Conservation (phyloP, 1,140 invertebrate species). For the Cherax quadricarinatus region DNA sequence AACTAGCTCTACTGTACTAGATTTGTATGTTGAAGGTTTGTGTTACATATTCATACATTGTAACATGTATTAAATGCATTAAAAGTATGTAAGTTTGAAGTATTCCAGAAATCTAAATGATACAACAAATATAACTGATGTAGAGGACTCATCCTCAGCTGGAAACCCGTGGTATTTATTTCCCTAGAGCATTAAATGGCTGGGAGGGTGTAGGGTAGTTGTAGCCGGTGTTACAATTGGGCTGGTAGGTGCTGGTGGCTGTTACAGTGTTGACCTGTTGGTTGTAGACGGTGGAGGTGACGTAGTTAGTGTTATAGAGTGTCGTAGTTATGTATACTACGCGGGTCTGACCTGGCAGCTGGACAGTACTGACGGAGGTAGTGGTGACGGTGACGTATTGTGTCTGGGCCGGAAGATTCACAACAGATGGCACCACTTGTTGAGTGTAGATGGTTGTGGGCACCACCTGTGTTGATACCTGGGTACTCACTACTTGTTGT, state of each 20-base stretch:
- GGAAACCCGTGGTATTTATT: no score
- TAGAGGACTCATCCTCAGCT: no score
- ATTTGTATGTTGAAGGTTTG: no score
- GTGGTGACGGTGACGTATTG: slow-evolving; percentile 42
- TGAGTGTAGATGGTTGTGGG: slow-evolving; percentile 55
- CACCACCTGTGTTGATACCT: slow-evolving; percentile 58
- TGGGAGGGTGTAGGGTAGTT: slow-evolving; percentile 37
- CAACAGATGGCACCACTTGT: slow-evolving; percentile 31
- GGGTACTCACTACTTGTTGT: slow-evolving; percentile 46
- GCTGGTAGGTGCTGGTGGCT: slow-evolving; percentile 40
- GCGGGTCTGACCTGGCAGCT: slow-evolving; percentile 40
- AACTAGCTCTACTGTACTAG: no score
- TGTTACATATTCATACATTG: no score
- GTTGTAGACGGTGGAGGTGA: slow-evolving; percentile 48
- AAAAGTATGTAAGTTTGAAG: no score
- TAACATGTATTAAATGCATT: no score
- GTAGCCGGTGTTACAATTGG: slow-evolving; percentile 52
- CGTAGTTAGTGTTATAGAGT: slow-evolving; percentile 58
- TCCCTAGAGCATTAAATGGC: slow-evolving; percentile 17
- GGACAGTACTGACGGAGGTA: slow-evolving; percentile 45
- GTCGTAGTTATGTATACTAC: slow-evolving; percentile 50
- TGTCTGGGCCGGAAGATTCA: slow-evolving; percentile 51
- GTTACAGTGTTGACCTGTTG: slow-evolving; percentile 58
- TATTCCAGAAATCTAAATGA: no score
- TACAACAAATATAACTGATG: no score